Conservation (phyloP, 2,888 invertebrate genomes). For the Rhagonycha fulva region DNA sequence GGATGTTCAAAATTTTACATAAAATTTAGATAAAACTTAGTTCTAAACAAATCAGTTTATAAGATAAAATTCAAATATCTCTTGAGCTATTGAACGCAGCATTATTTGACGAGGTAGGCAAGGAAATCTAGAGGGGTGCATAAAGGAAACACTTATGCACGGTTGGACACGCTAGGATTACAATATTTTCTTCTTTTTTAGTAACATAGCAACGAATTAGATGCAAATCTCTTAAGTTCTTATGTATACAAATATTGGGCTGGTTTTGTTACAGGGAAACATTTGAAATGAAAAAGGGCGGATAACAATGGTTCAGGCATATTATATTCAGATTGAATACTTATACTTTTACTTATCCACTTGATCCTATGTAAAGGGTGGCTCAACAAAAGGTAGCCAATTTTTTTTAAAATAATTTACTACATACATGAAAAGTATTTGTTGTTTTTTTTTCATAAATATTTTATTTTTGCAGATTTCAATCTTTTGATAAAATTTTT, state of each 20-base stretch:
- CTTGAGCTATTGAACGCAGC: not conserved
- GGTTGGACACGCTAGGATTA: not conserved
- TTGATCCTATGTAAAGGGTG: not conserved
- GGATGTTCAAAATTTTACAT: too few species aligned
- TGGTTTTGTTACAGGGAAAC: not conserved
- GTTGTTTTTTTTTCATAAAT: too few species aligned
- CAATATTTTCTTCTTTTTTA: not conserved
- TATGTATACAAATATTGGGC: not conserved
- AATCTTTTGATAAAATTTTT: too few species aligned
- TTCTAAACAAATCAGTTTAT: not conserved
- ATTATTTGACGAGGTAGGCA: too few species aligned
- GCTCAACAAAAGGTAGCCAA: too few species aligned
- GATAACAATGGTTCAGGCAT: not conserved
- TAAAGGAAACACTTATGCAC: not conserved
- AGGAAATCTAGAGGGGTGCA: not conserved
- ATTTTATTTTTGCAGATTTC: not conserved
- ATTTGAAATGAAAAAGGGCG: not conserved
- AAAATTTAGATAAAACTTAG: not conserved
- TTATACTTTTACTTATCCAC: not conserved
- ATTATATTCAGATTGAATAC: not conserved
- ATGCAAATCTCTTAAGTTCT: not conserved
- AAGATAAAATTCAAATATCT: not conserved
- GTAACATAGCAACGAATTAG: not conserved
- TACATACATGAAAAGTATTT: too few species aligned
- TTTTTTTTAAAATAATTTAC: too few species aligned